Conservation (phyloP, 2,888 invertebrate genomes). For the Himalopsyche anomala region DNA sequence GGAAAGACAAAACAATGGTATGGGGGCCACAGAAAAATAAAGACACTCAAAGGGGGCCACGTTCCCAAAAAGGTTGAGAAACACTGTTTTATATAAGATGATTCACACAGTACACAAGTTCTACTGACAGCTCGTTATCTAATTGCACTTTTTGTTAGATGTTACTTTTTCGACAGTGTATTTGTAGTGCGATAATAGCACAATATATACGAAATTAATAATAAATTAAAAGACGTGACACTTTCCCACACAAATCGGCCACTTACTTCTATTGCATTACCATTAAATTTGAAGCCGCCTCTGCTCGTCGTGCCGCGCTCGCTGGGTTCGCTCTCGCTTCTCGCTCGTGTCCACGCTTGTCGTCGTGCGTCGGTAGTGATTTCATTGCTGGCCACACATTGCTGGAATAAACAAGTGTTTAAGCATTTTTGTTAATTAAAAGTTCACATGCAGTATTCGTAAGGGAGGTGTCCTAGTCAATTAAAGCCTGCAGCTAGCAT, state of each 20-base stretch:
- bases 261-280: constrained; percentile 26
- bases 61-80: too few species aligned
- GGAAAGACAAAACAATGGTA: too few species aligned
- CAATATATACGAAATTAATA: constrained; percentile 12
- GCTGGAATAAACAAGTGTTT: not conserved
- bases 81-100: too few species aligned
- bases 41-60: too few species aligned
- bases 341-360: constrained; percentile 27
- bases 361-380: constrained; percentile 30
- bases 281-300: constrained; percentile 23
- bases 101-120: too few species aligned
- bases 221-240: constrained; percentile 30
- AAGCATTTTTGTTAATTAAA: too few species aligned
- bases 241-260: constrained; percentile 34
- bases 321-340: constrained; percentile 2
- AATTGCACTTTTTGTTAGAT: not conserved
- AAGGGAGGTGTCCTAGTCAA: too few species aligned
- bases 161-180: not conserved
- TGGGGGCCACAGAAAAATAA: too few species aligned
- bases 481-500: too few species aligned
- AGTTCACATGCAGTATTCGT: too few species aligned
- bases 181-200: not conserved
- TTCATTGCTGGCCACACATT: not conserved
- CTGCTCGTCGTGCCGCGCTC: constrained; percentile 1
- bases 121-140: too few species aligned